Evolutionary conservation across 2,113 vertebrate species (phyloP).

Genomic region (Microcebus ravelobensis): DNA sequence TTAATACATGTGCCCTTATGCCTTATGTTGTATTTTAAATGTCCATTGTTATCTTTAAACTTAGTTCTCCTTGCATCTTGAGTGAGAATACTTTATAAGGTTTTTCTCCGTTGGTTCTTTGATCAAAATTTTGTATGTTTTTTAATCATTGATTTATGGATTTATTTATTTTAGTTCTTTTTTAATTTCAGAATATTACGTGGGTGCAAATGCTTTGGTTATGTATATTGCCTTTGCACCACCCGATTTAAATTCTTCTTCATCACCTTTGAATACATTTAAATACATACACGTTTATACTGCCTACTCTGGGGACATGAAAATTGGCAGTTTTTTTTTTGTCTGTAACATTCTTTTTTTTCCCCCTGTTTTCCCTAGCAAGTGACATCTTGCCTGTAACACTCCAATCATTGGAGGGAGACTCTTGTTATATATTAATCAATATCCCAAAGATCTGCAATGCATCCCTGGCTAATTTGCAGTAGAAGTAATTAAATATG

Average conservation of each 20-base stretch:
- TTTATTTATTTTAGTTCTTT: too few species aligned
- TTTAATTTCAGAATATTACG: too few species aligned
- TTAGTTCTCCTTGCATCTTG: neutral
- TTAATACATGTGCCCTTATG: neutral
- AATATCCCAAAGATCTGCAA: neutral
- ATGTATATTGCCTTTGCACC: too few species aligned
- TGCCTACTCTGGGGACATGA: neutral
- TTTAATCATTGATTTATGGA: too few species aligned
- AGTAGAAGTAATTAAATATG: neutral
- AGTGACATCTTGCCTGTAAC: neutral
- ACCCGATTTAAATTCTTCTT: neutral
- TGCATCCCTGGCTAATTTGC: neutral
- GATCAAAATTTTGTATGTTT: too few species aligned
- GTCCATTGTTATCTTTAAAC: neutral
- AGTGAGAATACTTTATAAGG: neutral
- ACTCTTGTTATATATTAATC: neutral
- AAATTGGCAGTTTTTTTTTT: neutral
- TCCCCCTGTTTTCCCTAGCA: too few species aligned
- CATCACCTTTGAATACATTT: neutral
- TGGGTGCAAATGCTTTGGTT: too few species aligned
- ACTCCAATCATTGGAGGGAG: neutral
- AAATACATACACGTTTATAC: neutral
- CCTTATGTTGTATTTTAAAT: neutral
- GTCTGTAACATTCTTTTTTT: too few species aligned
- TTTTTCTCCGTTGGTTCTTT: neutral